These are phyloP conservation scores for Syngnathus rostellatus DNA, from an alignment of 2,797 vertebrate species.

Conservation along the genomic window DNA sequence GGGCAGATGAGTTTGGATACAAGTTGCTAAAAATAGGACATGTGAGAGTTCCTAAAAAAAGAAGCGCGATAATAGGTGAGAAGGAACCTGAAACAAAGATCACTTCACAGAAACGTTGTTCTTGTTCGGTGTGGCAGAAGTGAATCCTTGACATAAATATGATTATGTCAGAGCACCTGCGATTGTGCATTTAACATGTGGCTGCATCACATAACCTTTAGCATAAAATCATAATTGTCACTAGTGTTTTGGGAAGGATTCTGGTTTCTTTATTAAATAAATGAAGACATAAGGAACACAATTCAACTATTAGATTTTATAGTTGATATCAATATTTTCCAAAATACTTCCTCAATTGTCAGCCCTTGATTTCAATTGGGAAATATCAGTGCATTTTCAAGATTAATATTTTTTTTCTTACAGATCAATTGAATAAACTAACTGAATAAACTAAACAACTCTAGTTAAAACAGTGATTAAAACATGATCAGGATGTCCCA, in stretches of 20 bases:
- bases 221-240: not conserved
- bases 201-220: not conserved
- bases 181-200: not conserved
- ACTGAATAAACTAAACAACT: not conserved
- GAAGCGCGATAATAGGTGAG: slow-evolving; percentile 3
- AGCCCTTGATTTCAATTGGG: not conserved
- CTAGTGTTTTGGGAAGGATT: not conserved
- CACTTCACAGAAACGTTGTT: not conserved
- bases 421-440: not conserved
- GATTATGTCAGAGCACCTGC: not conserved
- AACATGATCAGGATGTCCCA: too few species aligned
- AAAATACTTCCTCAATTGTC: not conserved
- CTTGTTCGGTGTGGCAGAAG: not conserved
- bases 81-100: not conserved
- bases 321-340: too few species aligned
- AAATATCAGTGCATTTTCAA: not conserved
- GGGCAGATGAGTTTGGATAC: slow-evolving; percentile 3
- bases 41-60: slow-evolving; percentile 3
- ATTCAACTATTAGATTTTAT: too few species aligned
- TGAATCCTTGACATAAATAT: not conserved
- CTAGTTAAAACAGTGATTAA: not conserved
- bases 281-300: too few species aligned
- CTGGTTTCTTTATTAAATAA: not conserved
- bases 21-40: slow-evolving; percentile 3
- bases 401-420: too few species aligned